Evolutionary conservation across 2,797 vertebrate genomes (phyloP).

Genomic region (Telmatherina bonti): DNA sequence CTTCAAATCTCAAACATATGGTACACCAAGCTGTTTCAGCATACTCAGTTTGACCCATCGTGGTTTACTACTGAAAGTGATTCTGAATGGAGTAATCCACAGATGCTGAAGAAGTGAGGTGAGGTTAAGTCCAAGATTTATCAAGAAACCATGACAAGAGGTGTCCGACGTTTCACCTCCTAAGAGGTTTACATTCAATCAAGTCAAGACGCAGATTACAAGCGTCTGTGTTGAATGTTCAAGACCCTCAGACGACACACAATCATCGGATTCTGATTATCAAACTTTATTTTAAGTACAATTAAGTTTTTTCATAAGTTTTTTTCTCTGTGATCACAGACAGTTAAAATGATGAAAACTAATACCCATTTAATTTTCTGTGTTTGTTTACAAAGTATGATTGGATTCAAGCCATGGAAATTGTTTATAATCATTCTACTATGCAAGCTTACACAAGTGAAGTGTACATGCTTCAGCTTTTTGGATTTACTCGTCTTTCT

Average conservation of each 20-base stretch:
- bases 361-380: background rate
- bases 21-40: background rate
- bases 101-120: slow-evolving; percentile 17
- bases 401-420: background rate
- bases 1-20: background rate
- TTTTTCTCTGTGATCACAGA: background rate
- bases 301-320: background rate
- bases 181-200: slow-evolving; percentile 79
- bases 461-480: background rate
- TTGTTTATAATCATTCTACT: background rate
- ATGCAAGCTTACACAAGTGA: background rate
- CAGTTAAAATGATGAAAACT: background rate
- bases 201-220: slow-evolving; percentile 74
- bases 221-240: slow-evolving; percentile 53
- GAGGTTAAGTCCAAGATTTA: slow-evolving; percentile 56
- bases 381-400: background rate
- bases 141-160: slow-evolving; percentile 27
- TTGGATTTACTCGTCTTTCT: background rate
- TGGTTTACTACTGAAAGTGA: slow-evolving; percentile 1
- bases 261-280: slow-evolving; percentile 21
- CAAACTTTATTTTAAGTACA: slow-evolving; percentile 1
- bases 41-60: background rate
- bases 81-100: slow-evolving; percentile 3
- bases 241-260: background rate
- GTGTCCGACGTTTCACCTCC: slow-evolving; percentile 65